Evolutionary conservation across 37 sponge, comb jelly and placozoan species (phyloP).

Genomic region (Ephydatia muelleri): DNA sequence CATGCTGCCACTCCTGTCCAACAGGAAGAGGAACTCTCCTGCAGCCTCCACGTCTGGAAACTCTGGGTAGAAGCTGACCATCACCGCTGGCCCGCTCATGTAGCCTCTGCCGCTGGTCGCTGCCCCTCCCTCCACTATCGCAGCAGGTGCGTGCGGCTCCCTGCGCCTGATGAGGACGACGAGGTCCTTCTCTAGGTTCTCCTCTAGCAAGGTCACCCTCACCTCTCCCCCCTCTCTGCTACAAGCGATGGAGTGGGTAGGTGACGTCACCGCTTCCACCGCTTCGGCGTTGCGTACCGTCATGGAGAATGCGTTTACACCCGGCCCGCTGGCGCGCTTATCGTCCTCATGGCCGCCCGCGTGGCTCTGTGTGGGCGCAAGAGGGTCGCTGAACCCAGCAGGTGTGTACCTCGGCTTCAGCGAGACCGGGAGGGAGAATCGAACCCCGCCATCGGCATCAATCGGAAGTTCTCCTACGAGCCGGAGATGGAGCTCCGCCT

Average conservation of each 20-base stretch:
- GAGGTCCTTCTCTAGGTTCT: conserved; percentile 21
- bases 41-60: conserved; percentile 28
- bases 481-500: conserved; percentile 43
- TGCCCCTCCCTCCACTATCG: conserved; percentile 26
- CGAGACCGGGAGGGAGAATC: conserved; percentile 56
- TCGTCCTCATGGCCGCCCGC: not conserved
- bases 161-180: conserved; percentile 53
- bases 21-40: conserved; percentile 73
- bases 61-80: conserved; percentile 74
- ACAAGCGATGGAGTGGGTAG: conserved; percentile 41
- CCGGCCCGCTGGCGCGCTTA: conserved; percentile 16
- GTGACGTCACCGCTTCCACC: conserved; percentile 50
- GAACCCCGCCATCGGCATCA: conserved; percentile 56
- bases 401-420: conserved; percentile 70
- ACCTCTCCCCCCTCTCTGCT: not conserved
- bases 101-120: not conserved
- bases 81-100: conserved; percentile 46
- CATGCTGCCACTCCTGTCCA: conserved; percentile 85
- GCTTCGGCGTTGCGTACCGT: conserved; percentile 1
- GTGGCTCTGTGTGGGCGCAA: not conserved
- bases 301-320: conserved; percentile 42
- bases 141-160: conserved; percentile 33
- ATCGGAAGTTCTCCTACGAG: conserved; percentile 58
- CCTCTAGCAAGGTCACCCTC: conserved; percentile 2
- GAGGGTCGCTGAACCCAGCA: conserved; percentile 14